Base-by-base conservation (phyloP, 2,888 invertebrate species). In the Plemyria rubiginata region DNA sequence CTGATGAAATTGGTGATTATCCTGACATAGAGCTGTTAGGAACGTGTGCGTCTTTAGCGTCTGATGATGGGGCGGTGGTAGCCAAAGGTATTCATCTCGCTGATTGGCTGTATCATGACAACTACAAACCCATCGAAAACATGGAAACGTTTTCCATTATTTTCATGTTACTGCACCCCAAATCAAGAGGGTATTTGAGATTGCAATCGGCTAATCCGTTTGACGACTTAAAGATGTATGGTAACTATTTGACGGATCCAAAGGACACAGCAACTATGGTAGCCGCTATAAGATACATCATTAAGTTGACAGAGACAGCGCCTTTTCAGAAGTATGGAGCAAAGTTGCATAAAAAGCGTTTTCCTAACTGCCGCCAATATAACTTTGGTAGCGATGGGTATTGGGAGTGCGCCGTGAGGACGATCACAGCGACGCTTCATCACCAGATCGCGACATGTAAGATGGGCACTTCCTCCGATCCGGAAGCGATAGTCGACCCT, bases 371-470 rank as follows among this genome's bases (percentile, higher is more conserved):
- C 74, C 82, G 84, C 16, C 78, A 89, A 71, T 88, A 86, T 74
- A 73, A 86, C 28, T 95, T 94, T 70, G 92, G 88, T 56, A 93
- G 93, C 16, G 95, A 96, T 70, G 88, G 86, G 0, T 96, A 96
- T 74, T 95, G 96, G 95, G 94, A 94, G 73, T 96, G 96, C 74
- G 88, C 94, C 29, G 81, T 95, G 3, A 88, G 95, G 49, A 90
- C 94, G 0, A 76, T 94, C 29, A 94, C 95, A 0, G 85, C 94
- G 2, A 95, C 95, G 0, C 91, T 95, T 43, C 95, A 96, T 74
- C 96, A 96, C 79, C 95, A 95, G 74, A 93, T 94, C 51, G 94
- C 95, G 0, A 96, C 96, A 0, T 95, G 95, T 71, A 95, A 94
- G 80, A 96, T 96, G 95, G 96, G 95, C 0, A 94, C 94, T 0